Conservation (phyloP, 2,888 invertebrate genomes). For the Nineta flava region DNA sequence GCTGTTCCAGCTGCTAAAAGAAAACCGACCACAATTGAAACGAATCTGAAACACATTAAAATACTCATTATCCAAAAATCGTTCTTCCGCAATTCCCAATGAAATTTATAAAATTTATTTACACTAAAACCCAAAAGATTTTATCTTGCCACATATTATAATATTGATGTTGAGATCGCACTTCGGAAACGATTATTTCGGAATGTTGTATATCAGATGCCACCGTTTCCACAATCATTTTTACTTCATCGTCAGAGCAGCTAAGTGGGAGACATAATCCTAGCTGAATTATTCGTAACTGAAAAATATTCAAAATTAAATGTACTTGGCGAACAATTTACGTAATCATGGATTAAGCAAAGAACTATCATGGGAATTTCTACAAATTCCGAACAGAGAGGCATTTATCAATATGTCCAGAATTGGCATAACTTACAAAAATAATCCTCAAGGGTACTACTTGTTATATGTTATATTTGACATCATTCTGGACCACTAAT, state of each 20-base stretch:
- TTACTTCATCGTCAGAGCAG: constrained; percentile 48
- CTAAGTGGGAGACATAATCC: constrained; percentile 60
- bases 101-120: constrained; percentile 22
- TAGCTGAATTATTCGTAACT: constrained; percentile 56
- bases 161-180: constrained; percentile 48
- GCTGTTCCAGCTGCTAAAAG: constrained; percentile 49
- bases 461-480: no score
- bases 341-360: no score
- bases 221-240: constrained; percentile 33
- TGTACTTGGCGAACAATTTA: background rate
- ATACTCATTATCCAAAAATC: background rate
- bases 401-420: no score
- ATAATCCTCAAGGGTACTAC: no score
- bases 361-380: no score
- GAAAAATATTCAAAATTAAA: constrained; percentile 15
- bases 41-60: constrained; percentile 29
- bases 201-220: constrained; percentile 34
- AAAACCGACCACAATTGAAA: constrained; percentile 31
- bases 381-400: no score
- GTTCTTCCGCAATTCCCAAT: no score
- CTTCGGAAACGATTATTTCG: constrained; percentile 40
- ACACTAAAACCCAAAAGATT: constrained; percentile 57
- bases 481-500: no score
- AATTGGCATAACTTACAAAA: no score
- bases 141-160: constrained; percentile 50